Percentiles rank a stretch among this genome's conserved stretches.
These are phyloP conservation scores for Arge pagana DNA, from an alignment of 2,888 invertebrate genomes.

Conservation along the genomic window DNA sequence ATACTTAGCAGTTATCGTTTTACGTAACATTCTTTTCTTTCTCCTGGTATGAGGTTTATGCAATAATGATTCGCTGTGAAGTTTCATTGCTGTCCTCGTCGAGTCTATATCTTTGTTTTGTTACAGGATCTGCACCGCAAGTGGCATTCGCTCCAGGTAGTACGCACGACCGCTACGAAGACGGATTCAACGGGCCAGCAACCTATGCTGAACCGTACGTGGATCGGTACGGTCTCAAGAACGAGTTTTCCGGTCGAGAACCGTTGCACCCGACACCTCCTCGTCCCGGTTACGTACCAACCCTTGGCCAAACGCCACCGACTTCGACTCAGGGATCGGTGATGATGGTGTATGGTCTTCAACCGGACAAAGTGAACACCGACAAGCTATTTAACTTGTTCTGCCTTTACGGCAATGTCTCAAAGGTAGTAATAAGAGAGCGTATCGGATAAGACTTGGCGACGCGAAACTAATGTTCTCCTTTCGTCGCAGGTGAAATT, in stretches of 20 bases:
- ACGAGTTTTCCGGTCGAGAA: constrained; percentile 53
- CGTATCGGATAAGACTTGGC: not conserved
- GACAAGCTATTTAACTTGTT: constrained; percentile 97
- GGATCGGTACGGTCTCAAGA: constrained; percentile 54
- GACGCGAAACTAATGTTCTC: not conserved
- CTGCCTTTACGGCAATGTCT: constrained; percentile 98
- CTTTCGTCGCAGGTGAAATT: constrained; percentile 75
- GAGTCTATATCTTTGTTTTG: no score
- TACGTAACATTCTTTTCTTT: not conserved
- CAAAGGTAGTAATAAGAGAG: constrained; percentile 73
- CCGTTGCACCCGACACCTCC: constrained; percentile 55
- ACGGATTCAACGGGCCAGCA: constrained; percentile 54
- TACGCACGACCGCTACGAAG: constrained; percentile 55
- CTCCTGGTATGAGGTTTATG: not conserved
- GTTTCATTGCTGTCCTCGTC: constrained; percentile 15
- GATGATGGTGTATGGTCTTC: constrained; percentile 97
- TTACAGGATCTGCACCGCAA: constrained; percentile 50
- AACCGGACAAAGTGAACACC: constrained; percentile 91
- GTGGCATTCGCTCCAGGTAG: constrained; percentile 51
- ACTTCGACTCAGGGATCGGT: constrained; percentile 76
- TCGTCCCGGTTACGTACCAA: constrained; percentile 53
- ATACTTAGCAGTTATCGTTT: not conserved
- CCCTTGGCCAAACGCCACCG: constrained; percentile 53
- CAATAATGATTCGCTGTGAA: constrained; percentile 7
- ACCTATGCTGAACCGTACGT: constrained; percentile 55